Percentiles rank a stretch among this genome's conserved stretches.
Evolutionary conservation across 2,888 invertebrate species (phyloP).

Genomic region (Eristalis intricaria): DNA sequence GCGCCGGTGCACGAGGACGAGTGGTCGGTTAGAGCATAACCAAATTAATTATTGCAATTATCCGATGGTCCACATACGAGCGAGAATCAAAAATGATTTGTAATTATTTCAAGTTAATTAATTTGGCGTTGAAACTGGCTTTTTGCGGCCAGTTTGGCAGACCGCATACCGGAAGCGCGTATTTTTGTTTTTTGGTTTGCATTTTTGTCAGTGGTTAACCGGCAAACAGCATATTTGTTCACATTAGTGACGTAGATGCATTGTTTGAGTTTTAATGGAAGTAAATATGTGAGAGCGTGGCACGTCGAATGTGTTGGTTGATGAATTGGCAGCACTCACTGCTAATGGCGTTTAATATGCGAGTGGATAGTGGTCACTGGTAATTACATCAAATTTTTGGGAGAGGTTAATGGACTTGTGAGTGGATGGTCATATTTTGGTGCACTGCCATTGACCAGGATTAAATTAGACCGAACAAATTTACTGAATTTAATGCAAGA

Average conservation of each 20-base stretch:
- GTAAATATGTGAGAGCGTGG: neutral
- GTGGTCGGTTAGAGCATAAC: slow-evolving; percentile 31
- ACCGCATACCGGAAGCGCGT: neutral
- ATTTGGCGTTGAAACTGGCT: slow-evolving; percentile 24
- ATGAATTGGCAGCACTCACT: neutral
- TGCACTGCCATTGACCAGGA: no score
- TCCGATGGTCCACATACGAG: slow-evolving; percentile 33
- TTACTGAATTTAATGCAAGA: no score
- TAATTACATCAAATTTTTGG: neutral
- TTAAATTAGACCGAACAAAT: no score
- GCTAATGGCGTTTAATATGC: neutral
- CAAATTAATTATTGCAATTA: slow-evolving; percentile 66
- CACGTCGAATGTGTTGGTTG: neutral
- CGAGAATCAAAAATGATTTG: slow-evolving; percentile 62
- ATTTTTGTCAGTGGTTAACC: neutral
- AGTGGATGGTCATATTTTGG: neutral
- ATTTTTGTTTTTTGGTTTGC: neutral
- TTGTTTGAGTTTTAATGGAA: slow-evolving; percentile 29
- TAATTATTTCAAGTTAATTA: slow-evolving; percentile 70
- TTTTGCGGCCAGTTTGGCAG: neutral
- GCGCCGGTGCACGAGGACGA: neutral
- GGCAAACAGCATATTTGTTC: neutral
- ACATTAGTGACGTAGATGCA: slow-evolving; percentile 31
- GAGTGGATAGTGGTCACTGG: neutral
- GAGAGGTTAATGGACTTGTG: neutral